Evolutionary conservation across 1,140 invertebrate genomes (phyloP).

Genomic region (Drosophila baimaii): DNA sequence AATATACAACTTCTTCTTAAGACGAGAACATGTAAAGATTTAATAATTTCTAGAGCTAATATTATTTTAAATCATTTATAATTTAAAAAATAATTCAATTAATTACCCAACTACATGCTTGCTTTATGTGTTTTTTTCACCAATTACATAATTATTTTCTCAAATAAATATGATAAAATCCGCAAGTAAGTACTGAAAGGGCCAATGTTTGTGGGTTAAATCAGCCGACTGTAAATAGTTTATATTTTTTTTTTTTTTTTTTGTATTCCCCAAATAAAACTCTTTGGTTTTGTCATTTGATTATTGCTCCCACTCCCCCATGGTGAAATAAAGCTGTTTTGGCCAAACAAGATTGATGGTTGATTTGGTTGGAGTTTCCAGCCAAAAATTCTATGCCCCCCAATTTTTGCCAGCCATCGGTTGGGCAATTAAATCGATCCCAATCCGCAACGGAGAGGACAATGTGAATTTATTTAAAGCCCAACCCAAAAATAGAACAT

Average conservation of each 20-base stretch:
- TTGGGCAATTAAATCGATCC: conserved; percentile 36
- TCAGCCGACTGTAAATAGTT: not conserved
- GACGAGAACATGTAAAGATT: not conserved
- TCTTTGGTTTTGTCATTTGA: conserved; percentile 8
- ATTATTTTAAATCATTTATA: too few relatives aligned
- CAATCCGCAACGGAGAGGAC: not conserved
- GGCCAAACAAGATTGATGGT: conserved; percentile 39
- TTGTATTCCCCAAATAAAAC: not conserved
- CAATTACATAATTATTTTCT: too few relatives aligned
- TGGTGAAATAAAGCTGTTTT: conserved; percentile 15
- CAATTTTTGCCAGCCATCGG: conserved; percentile 11
- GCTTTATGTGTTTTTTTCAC: too few relatives aligned
- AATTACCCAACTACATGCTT: too few relatives aligned
- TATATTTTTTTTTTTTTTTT: not conserved
- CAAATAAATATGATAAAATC: too few relatives aligned
- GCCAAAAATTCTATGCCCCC: conserved; percentile 19
- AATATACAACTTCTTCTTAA: not conserved
- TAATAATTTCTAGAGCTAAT: too few relatives aligned
- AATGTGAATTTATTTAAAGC: conserved; percentile 35
- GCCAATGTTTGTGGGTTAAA: not conserved
- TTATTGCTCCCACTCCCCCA: conserved; percentile 8
- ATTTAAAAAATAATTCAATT: too few relatives aligned
- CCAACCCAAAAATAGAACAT: conserved; percentile 22
- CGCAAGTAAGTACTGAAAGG: too few relatives aligned
- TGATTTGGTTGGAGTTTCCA: conserved; percentile 31